Evolutionary conservation across 2,888 invertebrate genomes (phyloP), one percentile per base, ranked within the genome.

Genomic region (Polia nebulosa): DNA sequence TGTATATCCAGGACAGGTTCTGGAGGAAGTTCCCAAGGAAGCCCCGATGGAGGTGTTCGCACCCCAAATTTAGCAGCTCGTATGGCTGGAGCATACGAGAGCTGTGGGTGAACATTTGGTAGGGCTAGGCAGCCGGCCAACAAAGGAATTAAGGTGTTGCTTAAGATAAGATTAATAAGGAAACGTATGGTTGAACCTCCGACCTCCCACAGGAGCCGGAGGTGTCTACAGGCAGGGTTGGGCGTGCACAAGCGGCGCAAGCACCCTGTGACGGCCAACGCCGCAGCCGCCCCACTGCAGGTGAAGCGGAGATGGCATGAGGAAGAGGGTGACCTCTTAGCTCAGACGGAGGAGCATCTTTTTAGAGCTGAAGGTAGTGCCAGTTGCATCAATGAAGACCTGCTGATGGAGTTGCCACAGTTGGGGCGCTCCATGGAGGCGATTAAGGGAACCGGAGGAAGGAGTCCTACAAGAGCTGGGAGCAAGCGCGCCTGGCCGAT

Each of bases 251-350:
- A 25, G 20, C 22, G 29, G 5, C 34, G 25, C 22, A 60, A 60
- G 2, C 72, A 62, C 55, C 61, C 58, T 11, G 32, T 17, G 17
- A 47, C 27, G 44, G 52, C 20, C 0, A 66, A 72, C 25, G 44
- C 34, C 13, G 61, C 62, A 32, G 72, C 53, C 11, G 72, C 58
- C 0, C 66, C 71, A 41, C 29, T 52, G 39, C 57, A 58, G 51
- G 72, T 45, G 58, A 74, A 66, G 44, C 44, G 61, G 44, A 58
- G 66, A 32, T 74, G 64, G 71, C 58, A 9, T 2, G 59, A 44
- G 0, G 71, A 71, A 20, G 59, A 72, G 25, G 32, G 5, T 3
- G 66, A 49, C 0, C 36, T 66, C 0, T n/a, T 72, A 1, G 72
- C 74, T 3, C 27, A 2, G 22, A 58, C 72, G 13, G 59, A 74